Evolutionary conservation across 2,888 invertebrate genomes (phyloP), one percentile per base, ranked within the genome.

Genomic region (Nomada fabriciana): DNA sequence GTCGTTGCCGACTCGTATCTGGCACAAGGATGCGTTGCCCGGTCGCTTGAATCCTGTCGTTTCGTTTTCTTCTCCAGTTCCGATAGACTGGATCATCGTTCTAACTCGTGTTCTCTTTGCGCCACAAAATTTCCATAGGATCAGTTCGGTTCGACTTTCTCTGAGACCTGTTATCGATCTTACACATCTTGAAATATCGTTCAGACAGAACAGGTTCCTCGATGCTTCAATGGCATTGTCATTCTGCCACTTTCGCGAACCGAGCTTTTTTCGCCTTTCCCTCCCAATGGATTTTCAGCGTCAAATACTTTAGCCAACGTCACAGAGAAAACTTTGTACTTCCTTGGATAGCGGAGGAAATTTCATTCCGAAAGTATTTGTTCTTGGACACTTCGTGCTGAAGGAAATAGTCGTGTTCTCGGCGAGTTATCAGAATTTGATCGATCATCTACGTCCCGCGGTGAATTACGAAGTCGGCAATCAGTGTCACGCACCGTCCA

Each of bases 1-100:
- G 73, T 86, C 83, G 76, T 85, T 78, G 78, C 53, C 60, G 65
- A 52, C 67, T 68, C 68, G 73, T 7, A 87, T 88, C 63, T 85
- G 72, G 86, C 82, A 84, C 88, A 87, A 89, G 89, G 86, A 86
- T 86, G 79, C 75, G 67, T 68, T 55, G 74, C 25, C 47, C 77
- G 63, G 60, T 82, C 75, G 67, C 63, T 47, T 52, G 59, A 43
- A 80, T 83, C 71, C 68, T 74, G 73, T 76, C 63, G 57, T 84
- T 68, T 76, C 43, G 25, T 71, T 80, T 72, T 71, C 42, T 7
- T 52, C 59, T 18, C 13, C 25, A n/a, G 2, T 9, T 10, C 10
- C 47, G 15, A 36, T 15, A 20, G n/a, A 20, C 29, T n/a, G 18
- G 29, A n/a, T 18, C 18, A 18, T 25, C 9, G 36, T 18, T 7